These are phyloP conservation scores for Percina caprodes DNA, from an alignment of 2,113 vertebrate genomes.

Conservation along the genomic window DNA sequence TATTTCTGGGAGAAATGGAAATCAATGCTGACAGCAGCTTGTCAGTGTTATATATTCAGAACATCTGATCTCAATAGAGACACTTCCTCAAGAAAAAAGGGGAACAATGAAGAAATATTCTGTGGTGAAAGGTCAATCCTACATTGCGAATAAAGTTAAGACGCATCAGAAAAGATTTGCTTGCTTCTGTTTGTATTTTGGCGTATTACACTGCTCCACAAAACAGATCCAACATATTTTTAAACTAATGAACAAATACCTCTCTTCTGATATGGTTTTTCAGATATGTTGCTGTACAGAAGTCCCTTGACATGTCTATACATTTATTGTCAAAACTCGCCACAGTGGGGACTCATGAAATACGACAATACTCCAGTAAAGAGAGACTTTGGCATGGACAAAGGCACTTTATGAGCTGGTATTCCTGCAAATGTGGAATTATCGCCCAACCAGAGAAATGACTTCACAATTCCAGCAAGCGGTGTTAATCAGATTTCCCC, in stretches of 20 bases:
- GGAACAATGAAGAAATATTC: slow-evolving; percentile 69
- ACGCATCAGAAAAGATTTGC: slow-evolving; percentile 20
- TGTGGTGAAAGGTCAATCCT: slow-evolving; percentile 66
- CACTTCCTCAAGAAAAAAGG: slow-evolving; percentile 64
- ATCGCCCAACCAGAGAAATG: slow-evolving; percentile 69
- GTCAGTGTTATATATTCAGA: slow-evolving; percentile 81
- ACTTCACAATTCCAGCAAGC: slow-evolving; percentile 76
- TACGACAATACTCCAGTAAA: slow-evolving; percentile 64
- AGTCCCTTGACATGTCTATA: slow-evolving; percentile 56
- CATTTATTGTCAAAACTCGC: slow-evolving; percentile 62
- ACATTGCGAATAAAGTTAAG: slow-evolving; percentile 64
- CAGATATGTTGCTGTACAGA: slow-evolving; percentile 38
- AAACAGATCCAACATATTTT: slow-evolving; percentile 69
- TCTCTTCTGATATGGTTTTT: slow-evolving; percentile 52
- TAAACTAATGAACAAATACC: slow-evolving; percentile 77
- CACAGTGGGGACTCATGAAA: slow-evolving; percentile 55
- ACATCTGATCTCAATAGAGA: slow-evolving; percentile 83
- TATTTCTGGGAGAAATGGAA: slow-evolving; percentile 84
- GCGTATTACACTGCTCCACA: slow-evolving; percentile 51
- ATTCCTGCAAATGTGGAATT: slow-evolving; percentile 77
- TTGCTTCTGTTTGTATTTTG: slow-evolving; percentile 74
- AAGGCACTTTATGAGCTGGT: slow-evolving; percentile 70
- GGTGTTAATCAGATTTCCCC: slow-evolving; percentile 82
- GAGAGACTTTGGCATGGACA: slow-evolving; percentile 72
- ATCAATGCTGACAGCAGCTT: slow-evolving; percentile 84